Conservation (phyloP, 53 echinoderm and acorn worm species). For the Luidia sarsii region DNA sequence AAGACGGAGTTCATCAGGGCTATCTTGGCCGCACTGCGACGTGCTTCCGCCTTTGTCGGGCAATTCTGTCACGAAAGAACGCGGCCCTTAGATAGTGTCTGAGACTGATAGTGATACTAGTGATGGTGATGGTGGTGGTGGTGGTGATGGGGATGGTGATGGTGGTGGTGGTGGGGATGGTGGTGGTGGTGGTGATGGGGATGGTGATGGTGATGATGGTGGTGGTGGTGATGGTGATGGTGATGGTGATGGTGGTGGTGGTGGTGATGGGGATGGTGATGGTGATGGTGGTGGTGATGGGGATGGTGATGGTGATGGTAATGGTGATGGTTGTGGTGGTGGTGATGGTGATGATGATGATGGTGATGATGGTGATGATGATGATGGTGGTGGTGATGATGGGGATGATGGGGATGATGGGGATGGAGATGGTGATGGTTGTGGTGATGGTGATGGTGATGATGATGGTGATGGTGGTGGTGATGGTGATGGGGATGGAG, state of each 20-base stretch:
- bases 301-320: not conserved
- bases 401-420: no score
- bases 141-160: not conserved
- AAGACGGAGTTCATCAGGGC: slow-evolving; percentile 99
- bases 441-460: not conserved
- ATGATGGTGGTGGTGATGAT: not conserved
- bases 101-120: not conserved
- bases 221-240: not conserved
- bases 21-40: slow-evolving; percentile 96
- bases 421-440: not conserved
- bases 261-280: no score
- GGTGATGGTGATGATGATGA: not conserved
- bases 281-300: no score
- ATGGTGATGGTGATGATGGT: not conserved
- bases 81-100: not conserved
- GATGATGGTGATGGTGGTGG: not conserved
- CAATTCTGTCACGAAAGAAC: slow-evolving; percentile 71
- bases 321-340: not conserved
- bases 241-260: not conserved
- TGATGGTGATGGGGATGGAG: not conserved
- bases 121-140: not conserved
- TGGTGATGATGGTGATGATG: not conserved
- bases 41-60: slow-evolving; percentile 96
- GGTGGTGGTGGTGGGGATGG: not conserved
- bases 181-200: not conserved